Percentiles rank a stretch among this genome's conserved stretches.
Evolutionary conservation across 2,113 vertebrate genomes (phyloP).

Genomic region (Patagioenas fasciata): DNA sequence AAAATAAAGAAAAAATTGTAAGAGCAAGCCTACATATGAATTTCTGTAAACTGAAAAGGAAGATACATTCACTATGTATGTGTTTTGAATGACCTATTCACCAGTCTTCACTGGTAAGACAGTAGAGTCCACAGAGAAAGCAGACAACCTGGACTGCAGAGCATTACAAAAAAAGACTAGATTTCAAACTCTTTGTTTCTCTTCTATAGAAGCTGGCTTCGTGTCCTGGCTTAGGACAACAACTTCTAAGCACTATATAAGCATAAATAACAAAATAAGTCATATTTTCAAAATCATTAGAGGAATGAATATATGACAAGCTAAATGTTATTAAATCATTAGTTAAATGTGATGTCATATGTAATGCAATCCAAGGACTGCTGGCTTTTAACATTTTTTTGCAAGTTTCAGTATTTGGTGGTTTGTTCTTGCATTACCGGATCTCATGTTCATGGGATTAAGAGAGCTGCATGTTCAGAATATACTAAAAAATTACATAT

Average conservation of each 20-base stretch:
- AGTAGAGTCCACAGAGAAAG: background rate
- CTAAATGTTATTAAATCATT: background rate
- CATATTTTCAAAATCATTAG: background rate
- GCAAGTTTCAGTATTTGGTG: background rate
- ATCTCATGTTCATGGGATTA: background rate
- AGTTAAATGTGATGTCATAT: background rate
- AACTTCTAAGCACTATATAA: background rate
- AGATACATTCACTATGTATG: rapidly evolving
- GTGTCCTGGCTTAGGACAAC: background rate
- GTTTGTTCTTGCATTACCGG: background rate
- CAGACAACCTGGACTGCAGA: background rate
- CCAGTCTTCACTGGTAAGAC: background rate
- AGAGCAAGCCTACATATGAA: background rate
- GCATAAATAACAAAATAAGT: background rate
- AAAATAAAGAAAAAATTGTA: background rate
- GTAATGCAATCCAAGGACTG: background rate
- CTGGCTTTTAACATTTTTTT: background rate
- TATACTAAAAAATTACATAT: background rate
- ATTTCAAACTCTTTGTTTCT: background rate
- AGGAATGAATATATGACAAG: background rate
- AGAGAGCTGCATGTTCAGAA: rapidly evolving
- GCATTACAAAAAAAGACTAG: background rate
- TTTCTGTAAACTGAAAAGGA: background rate
- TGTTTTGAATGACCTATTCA: background rate
- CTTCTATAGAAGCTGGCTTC: background rate